Conservation (phyloP, 2,113 vertebrate genomes). For the Eudyptes chrysolophus region DNA sequence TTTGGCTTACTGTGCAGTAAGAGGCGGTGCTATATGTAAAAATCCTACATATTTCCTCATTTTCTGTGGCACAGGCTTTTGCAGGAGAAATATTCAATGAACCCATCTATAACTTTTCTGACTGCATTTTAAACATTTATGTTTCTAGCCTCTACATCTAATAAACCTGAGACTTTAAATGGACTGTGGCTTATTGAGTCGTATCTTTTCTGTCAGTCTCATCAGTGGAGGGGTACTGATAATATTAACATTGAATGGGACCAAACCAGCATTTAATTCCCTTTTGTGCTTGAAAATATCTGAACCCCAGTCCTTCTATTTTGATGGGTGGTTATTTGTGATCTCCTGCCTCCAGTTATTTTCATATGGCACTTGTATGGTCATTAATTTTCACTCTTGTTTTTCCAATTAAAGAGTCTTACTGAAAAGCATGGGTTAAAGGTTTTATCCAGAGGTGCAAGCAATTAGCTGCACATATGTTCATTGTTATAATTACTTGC, state of each 20-base stretch:
- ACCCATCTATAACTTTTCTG: constrained; percentile 27
- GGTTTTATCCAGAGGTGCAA: constrained; percentile 3
- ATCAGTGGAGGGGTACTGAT: background rate
- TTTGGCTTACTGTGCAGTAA: background rate
- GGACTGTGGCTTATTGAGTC: constrained; percentile 43
- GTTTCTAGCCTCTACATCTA: constrained; percentile 23
- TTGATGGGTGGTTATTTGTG: background rate
- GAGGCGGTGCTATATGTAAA: background rate
- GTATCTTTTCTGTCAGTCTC: constrained; percentile 1
- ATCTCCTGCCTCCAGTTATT: background rate
- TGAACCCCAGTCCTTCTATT: background rate
- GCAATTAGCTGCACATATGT: background rate
- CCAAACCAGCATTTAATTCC: background rate
- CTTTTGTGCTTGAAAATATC: background rate
- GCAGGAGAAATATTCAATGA: background rate
- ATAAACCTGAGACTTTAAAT: constrained; percentile 58
- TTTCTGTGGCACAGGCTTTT: background rate
- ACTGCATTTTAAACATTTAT: constrained; percentile 62
- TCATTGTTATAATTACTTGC: background rate
- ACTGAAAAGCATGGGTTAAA: background rate
- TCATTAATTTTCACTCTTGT: constrained; percentile 28
- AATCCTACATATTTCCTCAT: background rate
- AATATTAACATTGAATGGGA: background rate
- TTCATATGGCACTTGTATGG: background rate
- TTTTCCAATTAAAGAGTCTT: constrained; percentile 36